Percentiles rank a stretch among this genome's conserved stretches.
Conservation (phyloP, 2,797 vertebrate genomes). For the Alfaro cultratus region DNA sequence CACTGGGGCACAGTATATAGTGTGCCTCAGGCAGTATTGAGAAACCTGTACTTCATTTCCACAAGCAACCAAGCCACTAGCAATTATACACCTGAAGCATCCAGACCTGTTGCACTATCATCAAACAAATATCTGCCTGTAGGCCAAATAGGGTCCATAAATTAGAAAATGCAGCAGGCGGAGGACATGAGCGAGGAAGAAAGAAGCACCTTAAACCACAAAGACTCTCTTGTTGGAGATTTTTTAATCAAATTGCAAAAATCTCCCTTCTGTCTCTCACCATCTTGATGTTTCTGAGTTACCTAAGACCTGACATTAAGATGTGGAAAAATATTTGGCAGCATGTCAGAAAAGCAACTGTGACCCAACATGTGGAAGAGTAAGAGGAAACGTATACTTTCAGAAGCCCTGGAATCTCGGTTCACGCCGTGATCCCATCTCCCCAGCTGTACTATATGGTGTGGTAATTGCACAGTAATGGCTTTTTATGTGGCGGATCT, state of each 20-base stretch:
- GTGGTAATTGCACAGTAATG: conserved; percentile 85
- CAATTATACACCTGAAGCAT: conserved; percentile 87
- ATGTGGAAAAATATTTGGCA: conserved; percentile 40
- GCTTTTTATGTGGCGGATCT: conserved; percentile 85
- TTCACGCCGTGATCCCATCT: conserved; percentile 75
- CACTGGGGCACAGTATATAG: conserved; percentile 54
- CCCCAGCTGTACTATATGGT: conserved; percentile 77
- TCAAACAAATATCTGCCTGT: conserved; percentile 86
- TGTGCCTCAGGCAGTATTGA: conserved; percentile 68
- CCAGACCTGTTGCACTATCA: conserved; percentile 83
- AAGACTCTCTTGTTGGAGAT: conserved; percentile 43
- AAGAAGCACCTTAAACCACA: conserved; percentile 42
- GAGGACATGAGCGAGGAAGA: conserved; percentile 50
- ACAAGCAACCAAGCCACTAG: conserved; percentile 79
- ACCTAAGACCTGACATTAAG: conserved; percentile 54
- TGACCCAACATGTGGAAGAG: conserved; percentile 54
- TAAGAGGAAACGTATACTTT: conserved; percentile 78
- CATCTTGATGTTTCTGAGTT: conserved; percentile 47
- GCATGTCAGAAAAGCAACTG: conserved; percentile 47
- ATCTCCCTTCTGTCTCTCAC: conserved; percentile 33
- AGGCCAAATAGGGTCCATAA: conserved; percentile 75
- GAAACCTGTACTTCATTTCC: conserved; percentile 80
- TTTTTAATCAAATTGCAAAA: conserved; percentile 15
- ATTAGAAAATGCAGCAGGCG: conserved; percentile 72
- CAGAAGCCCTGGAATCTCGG: conserved; percentile 78